phyloP scores from a whole-genome alignment of 2,797 vertebrate species.

The Rhabdomys pumilio region DNA sequence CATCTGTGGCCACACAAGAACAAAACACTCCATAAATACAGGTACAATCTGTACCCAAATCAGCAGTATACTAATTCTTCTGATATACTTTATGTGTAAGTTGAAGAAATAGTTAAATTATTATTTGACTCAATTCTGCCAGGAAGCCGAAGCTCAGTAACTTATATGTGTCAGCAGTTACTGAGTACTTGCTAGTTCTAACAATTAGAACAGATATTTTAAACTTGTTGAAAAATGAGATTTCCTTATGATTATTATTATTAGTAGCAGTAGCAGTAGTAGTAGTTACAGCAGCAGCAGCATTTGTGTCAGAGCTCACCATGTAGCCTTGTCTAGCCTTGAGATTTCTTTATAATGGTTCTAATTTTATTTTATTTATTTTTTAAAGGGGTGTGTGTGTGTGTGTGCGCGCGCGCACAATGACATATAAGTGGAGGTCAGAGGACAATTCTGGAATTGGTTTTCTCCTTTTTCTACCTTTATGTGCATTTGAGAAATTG shows the following conservation, averaged over 20 bases:
- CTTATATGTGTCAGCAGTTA: neutral
- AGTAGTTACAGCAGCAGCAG: too few relatives aligned
- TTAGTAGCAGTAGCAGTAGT: too few relatives aligned
- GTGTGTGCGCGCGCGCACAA: too few relatives aligned
- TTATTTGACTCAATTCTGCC: neutral
- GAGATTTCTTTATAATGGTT: neutral
- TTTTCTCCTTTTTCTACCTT: too few relatives aligned
- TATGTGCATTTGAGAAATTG: too few relatives aligned
- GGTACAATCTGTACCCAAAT: neutral
- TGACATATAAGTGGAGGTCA: neutral
- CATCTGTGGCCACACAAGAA: neutral
- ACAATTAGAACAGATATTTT: neutral
- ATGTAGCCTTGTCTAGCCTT: neutral
- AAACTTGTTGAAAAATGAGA: neutral
- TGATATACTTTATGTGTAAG: conserved; percentile 4
- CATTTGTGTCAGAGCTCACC: neutral
- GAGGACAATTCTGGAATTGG: neutral
- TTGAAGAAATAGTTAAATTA: neutral
- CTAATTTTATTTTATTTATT: neutral
- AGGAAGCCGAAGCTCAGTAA: neutral
- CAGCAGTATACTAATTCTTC: neutral
- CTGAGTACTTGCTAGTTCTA: neutral
- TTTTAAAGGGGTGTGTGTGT: neutral
- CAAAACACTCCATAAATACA: neutral
- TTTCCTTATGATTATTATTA: neutral